A percentile compares a stretch with the other conserved stretches of the same genome.
Evolutionary conservation across 1,140 invertebrate species (phyloP).

Genomic region (Leptinotarsa texana): DNA sequence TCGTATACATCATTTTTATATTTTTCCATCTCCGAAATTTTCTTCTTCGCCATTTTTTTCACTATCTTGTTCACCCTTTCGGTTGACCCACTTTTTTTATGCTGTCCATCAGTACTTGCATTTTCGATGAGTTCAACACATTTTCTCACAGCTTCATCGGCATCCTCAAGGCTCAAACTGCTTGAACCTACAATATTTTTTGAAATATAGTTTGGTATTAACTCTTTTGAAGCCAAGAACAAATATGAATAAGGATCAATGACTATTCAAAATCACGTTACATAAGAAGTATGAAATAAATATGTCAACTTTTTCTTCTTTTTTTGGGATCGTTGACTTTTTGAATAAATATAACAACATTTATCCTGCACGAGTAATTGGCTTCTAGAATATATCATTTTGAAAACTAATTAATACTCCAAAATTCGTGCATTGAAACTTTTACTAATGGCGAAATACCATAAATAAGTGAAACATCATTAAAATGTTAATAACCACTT

Average conservation of each 20-base stretch:
- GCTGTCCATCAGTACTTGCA: constrained; percentile 36
- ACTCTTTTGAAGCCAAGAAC: neutral
- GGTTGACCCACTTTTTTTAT: constrained; percentile 38
- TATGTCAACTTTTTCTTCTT: neutral
- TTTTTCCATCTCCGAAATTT: constrained; percentile 40
- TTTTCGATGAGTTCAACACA: constrained; percentile 40
- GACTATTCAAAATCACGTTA: neutral
- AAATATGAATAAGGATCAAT: neutral
- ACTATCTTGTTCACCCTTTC: constrained; percentile 44
- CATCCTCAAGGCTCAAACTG: constrained; percentile 33
- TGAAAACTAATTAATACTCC: no score
- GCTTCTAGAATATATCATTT: neutral
- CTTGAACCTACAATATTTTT: constrained; percentile 34
- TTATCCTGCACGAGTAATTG: neutral
- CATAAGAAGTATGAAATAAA: neutral
- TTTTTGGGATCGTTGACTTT: neutral
- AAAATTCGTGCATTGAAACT: no score
- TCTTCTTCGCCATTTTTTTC: constrained; percentile 42
- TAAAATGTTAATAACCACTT: no score
- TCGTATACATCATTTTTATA: constrained; percentile 43
- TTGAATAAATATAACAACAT: neutral
- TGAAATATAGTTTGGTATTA: neutral
- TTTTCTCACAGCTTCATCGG: constrained; percentile 38
- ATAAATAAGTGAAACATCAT: no score
- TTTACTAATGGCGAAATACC: no score